Evolutionary conservation across 2,888 invertebrate species (phyloP).

Genomic region (Sussaba pulchella): DNA sequence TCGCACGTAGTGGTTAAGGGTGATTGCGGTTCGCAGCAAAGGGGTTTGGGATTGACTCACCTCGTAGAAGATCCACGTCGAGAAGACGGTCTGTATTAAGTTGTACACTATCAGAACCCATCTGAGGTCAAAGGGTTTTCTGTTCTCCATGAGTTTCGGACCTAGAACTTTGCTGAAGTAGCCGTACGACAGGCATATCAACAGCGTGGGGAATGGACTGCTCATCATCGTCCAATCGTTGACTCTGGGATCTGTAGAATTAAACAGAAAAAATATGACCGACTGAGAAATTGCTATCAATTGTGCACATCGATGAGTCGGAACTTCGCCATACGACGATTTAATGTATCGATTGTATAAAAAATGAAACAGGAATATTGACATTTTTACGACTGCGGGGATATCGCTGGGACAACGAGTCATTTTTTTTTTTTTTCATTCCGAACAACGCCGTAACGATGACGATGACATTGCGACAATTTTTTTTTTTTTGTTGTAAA

Average conservation of each 20-base stretch:
- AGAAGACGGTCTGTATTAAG: constrained; percentile 94
- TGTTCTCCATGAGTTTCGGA: constrained; percentile 94
- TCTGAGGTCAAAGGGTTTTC: constrained; percentile 94
- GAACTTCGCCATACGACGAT: background rate
- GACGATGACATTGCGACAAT: constrained; percentile 11
- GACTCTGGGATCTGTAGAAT: constrained; percentile 92
- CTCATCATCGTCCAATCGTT: constrained; percentile 96
- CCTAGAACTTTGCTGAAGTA: constrained; percentile 93
- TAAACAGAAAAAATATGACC: constrained; percentile 34
- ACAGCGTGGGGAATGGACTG: constrained; percentile 93
- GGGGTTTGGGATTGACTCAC: constrained; percentile 85
- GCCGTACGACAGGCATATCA: constrained; percentile 93
- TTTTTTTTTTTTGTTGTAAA: constrained; percentile 32
- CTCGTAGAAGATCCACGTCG: constrained; percentile 96
- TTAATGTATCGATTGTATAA: constrained; percentile 9
- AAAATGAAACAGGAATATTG: constrained; percentile 1
- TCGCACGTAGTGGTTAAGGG: background rate
- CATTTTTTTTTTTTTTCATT: too few species aligned
- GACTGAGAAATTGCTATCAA: background rate
- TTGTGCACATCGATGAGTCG: background rate
- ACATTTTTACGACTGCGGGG: background rate
- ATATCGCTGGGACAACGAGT: background rate
- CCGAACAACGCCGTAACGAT: background rate
- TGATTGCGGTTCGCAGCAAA: background rate
- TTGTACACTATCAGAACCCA: constrained; percentile 94